Evolutionary conservation across 2,888 invertebrate species (phyloP).

Genomic region (Scaptomyza caliginosa): DNA sequence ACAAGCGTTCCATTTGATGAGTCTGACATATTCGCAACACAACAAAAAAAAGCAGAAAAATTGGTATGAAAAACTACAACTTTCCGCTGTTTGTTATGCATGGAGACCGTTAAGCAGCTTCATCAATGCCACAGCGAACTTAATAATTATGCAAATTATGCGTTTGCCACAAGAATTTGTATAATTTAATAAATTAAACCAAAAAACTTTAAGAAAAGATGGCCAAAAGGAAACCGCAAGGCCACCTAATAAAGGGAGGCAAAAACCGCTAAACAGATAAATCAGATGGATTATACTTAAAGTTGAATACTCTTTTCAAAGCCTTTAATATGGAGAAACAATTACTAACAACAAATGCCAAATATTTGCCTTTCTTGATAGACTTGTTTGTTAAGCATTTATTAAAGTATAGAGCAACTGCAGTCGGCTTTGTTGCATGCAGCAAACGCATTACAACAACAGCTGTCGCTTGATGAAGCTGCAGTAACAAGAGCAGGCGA

Average conservation of each 20-base stretch:
- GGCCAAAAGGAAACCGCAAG: constrained; percentile 36
- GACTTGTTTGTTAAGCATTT: too few species aligned
- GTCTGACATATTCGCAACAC: constrained; percentile 7
- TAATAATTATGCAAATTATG: constrained; percentile 72
- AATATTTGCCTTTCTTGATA: too few species aligned
- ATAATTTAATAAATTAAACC: constrained; percentile 70
- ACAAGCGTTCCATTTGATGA: constrained; percentile 16
- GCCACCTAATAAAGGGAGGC: too few species aligned
- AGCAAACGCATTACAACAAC: constrained; percentile 34
- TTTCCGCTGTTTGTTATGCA: constrained; percentile 22
- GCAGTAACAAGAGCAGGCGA: constrained; percentile 12
- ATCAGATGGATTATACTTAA: background rate
- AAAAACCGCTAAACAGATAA: background rate
- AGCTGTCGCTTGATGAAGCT: constrained; percentile 31
- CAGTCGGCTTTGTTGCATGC: constrained; percentile 10
- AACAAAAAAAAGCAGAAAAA: constrained; percentile 4
- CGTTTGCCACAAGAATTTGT: constrained; percentile 61
- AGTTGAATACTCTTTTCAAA: constrained; percentile 4
- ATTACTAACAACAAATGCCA: too few species aligned
- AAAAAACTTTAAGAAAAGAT: constrained; percentile 21
- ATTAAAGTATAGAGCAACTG: constrained; percentile 17
- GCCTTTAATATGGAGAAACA: background rate
- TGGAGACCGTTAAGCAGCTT: constrained; percentile 26
- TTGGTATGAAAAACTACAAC: background rate
- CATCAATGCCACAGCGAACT: constrained; percentile 33